Base-by-base conservation (phyloP, 2,888 invertebrate genomes). In the Plebejus anna region DNA sequence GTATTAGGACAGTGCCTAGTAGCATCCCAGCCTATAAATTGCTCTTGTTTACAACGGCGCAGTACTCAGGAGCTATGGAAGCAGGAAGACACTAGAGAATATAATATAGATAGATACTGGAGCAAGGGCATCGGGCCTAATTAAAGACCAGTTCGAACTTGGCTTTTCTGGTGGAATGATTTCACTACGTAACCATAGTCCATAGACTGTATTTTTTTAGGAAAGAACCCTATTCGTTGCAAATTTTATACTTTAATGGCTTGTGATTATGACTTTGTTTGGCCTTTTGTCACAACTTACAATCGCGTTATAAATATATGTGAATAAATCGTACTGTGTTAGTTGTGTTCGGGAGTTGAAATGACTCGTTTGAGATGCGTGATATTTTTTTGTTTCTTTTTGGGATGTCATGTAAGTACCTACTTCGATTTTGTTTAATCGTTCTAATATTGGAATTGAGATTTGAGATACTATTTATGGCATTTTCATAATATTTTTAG, bases 401-500 rank as follows among this genome's bases (percentile, higher is more conserved):
- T 73, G 28, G 51, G 73, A 16, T 51, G 73, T 51, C 73, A 73
- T 73, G 73, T 73, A 13, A 73, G 16, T n/a, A 71, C 51, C 0
- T n/a, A 71, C 51, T 0, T 13, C 1, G 13, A 51, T 13, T 51
- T 4, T 16, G 16, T 55, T 16, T 55, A 16, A 16, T 55, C 1
- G 0, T 13, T 13, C 13, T 11, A 51, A 11, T 55, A 55, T 2
- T 0, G 47, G 11, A 47, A 47, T 0, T 47, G 11, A 9, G 47
- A 47, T 9, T 0, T 47, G 11, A 9, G 47, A 47, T 9, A 47
- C 9, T 47, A 11, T 32, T 32, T 32, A 32, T 47, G 9, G 47
- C 9, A 47, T 9, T 47, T 47, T 47, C 9, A 9, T 47, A 47
- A 1, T 16, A 16, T 73, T 77, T 70, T 78, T 81, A 95, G 95